Evolutionary conservation across 2,797 vertebrate genomes (phyloP), one percentile per base, ranked within the genome.

Genomic region (Aplochiton taeniatus): DNA sequence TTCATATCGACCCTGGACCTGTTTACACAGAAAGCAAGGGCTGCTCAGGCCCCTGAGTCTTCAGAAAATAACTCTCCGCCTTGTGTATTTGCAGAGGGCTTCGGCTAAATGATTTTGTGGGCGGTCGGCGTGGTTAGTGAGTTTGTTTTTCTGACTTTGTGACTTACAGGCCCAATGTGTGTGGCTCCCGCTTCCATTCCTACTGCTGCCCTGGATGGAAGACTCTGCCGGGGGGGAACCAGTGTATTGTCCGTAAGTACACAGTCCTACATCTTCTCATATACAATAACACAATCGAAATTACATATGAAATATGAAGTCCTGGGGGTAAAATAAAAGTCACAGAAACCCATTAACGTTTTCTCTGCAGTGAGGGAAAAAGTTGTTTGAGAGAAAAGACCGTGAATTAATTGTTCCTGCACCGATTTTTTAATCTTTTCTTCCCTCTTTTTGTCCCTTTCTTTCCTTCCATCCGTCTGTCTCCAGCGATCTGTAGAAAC

Each of bases 181-280:
- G 97, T n/a, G 98, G 98, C 74, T 98, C 98, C 42, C 94, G 97
- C 76, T 98, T 97, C 85, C 96, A 99, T 69, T 98, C 98, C 18
- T 99, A 98, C 83, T 99, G 98, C 90, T 99, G 98, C 54, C 98
- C 98, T 0, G 98, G 98, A 66, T 99, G 98, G 98, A 99, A 98
- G 91, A 99, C 97, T 0, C 93, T 99, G 72, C 96, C 97, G 0
- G 97, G 93, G 78, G 98, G 98, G 73, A 99, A 99, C 89, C 98
- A 99, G 83, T 99, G 98, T 85, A 98, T 99, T 54, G 98, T 99
- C 81, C 98, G 97, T 99, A 93, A 98, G 98, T 99, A 84, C 63
- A 52, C 43, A 19, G 14, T 69, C 68, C 51, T 48, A 64, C 71
- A 68, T 69, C 68, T 47, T 67, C 41, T 57, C 61, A 64, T 17